Percentiles rank a stretch among this genome's conserved stretches.
These are phyloP conservation scores for Pantherophis vulpinus DNA, from an alignment of 2,797 vertebrate genomes.

Conservation along the genomic window DNA sequence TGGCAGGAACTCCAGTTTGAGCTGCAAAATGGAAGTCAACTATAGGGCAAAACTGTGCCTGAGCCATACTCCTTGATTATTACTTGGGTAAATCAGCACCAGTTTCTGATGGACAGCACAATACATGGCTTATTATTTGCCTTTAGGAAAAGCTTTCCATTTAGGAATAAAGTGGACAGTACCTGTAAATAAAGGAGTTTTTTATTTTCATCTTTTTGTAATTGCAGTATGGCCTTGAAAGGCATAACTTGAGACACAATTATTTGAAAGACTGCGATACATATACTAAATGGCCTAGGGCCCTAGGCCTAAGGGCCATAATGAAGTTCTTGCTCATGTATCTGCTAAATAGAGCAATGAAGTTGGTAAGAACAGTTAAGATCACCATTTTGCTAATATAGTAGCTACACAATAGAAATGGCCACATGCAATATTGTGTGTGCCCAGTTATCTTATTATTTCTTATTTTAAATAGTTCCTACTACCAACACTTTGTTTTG, in stretches of 20 bases:
- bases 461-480: background rate
- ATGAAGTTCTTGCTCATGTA: background rate
- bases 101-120: slow-evolving; percentile 6
- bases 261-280: background rate
- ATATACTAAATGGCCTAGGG: background rate
- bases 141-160: background rate
- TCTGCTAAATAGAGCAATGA: background rate
- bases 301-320: background rate
- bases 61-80: background rate
- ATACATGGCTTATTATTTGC: background rate
- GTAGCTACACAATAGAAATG: background rate
- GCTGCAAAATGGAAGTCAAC: background rate
- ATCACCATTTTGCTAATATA: background rate
- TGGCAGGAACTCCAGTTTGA: background rate
- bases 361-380: background rate
- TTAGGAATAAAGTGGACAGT: background rate
- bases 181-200: background rate
- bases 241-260: background rate
- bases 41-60: background rate
- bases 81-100: slow-evolving; percentile 23
- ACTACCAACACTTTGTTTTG: background rate
- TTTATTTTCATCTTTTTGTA: background rate
- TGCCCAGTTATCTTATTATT: background rate
- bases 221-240: background rate
- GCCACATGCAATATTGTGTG: background rate